Conservation (phyloP, 2,797 vertebrate species). For the Hippoglossus hippoglossus region DNA sequence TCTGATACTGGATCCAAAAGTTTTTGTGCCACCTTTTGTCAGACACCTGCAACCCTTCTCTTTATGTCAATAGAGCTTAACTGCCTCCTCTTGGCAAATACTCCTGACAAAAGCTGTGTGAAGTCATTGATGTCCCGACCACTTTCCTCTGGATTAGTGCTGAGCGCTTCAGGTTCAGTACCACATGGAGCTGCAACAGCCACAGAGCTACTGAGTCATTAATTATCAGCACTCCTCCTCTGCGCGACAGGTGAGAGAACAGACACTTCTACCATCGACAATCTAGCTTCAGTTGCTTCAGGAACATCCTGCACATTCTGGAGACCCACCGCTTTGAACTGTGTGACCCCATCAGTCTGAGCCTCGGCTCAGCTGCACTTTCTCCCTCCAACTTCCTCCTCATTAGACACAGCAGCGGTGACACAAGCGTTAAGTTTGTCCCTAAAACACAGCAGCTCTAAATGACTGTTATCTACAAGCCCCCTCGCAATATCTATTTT, state of each 20-base stretch:
- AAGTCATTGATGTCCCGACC: conserved; percentile 10
- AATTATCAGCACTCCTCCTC: conserved; percentile 23
- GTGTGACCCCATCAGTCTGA: conserved; percentile 32
- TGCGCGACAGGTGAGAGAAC: conserved; percentile 33
- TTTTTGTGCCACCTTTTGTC: conserved; percentile 13
- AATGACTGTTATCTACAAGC: background rate
- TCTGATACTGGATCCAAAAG: conserved; percentile 2
- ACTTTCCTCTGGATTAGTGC: conserved; percentile 27
- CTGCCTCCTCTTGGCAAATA: conserved; percentile 9
- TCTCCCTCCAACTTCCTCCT: conserved; percentile 24
- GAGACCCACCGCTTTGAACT: conserved; percentile 33
- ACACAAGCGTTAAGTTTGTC: conserved; percentile 29
- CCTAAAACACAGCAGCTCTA: conserved; percentile 2
- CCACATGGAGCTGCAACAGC: conserved; percentile 24
- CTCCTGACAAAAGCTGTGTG: background rate
- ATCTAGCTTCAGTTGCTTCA: conserved; percentile 4
- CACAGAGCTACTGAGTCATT: conserved; percentile 30
- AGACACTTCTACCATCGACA: conserved; percentile 24
- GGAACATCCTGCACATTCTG: conserved; percentile 4
- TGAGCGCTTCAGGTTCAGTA: conserved; percentile 28
- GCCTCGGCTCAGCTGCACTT: conserved; percentile 35
- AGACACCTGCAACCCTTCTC: conserved; percentile 12
- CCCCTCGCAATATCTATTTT: background rate
- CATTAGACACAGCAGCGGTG: conserved; percentile 40
- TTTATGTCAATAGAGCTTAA: conserved; percentile 22